Evolutionary conservation across 2,113 vertebrate genomes (phyloP).

Genomic region (Ctenomys sociabilis): DNA sequence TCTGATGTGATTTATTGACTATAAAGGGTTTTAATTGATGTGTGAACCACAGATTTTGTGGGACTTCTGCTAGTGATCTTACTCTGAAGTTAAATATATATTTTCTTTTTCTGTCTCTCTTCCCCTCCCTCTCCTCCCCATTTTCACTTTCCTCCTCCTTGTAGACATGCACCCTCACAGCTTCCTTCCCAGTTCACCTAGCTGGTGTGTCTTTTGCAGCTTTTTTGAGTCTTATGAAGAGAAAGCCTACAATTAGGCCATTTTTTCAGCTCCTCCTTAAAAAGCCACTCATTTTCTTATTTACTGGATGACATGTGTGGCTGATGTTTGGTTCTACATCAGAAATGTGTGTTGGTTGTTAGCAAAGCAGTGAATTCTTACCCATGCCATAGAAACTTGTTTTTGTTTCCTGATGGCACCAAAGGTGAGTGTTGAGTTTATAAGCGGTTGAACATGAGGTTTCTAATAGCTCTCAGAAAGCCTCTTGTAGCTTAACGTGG

Average conservation of each 20-base stretch:
- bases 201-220: not conserved
- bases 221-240: not conserved
- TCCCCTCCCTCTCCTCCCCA: not conserved
- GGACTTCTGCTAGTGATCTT: conserved; percentile 12
- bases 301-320: not conserved
- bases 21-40: conserved; percentile 63
- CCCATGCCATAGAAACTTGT: not conserved
- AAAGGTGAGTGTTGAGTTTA: not conserved
- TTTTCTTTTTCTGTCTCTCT: not conserved
- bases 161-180: not conserved
- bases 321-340: not conserved
- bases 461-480: not conserved
- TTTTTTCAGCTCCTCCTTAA: not conserved
- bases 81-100: not conserved
- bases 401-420: not conserved
- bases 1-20: conserved; percentile 66
- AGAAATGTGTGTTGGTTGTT: not conserved
- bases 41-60: conserved; percentile 24
- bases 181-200: not conserved
- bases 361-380: not conserved
- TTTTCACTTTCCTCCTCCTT: not conserved
- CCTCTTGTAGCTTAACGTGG: not conserved
- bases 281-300: not conserved
- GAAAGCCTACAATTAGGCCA: not conserved
- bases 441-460: not conserved